A percentile compares a stretch with the other conserved stretches of the same genome.
Conservation (phyloP, 1,140 invertebrate species). For the Pseudachorutes palmiensis region DNA sequence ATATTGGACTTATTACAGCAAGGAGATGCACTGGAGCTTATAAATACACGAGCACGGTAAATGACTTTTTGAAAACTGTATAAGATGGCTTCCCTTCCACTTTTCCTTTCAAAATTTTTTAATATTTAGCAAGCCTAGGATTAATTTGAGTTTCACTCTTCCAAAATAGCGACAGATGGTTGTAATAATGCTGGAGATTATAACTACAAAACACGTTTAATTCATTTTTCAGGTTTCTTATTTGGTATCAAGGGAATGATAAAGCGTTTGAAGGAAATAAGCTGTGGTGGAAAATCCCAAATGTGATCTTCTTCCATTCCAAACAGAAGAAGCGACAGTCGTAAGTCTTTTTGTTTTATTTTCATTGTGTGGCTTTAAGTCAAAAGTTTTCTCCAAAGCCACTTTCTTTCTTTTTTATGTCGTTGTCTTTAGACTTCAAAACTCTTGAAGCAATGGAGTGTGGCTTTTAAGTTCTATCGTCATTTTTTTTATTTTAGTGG, state of each 20-base stretch:
- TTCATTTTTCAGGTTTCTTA: slow-evolving; percentile 27
- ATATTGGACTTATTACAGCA: slow-evolving; percentile 56
- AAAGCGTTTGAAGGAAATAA: slow-evolving; percentile 23
- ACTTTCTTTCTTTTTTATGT: too few species aligned
- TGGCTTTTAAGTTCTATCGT: too few species aligned
- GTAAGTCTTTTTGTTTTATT: slow-evolving; percentile 12
- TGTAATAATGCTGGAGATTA: not conserved
- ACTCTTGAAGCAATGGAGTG: too few species aligned
- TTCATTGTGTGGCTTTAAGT: not conserved
- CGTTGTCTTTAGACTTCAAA: too few species aligned
- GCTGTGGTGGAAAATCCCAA: slow-evolving; percentile 36
- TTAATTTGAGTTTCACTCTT: too few species aligned
- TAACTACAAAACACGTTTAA: too few species aligned
- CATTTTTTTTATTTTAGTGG: too few species aligned
- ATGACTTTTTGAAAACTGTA: not conserved
- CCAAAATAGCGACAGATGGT: not conserved
- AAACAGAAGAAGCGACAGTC: slow-evolving; percentile 19
- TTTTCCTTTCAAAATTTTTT: too few species aligned
- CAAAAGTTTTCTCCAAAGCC: not conserved
- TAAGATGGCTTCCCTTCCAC: too few species aligned
- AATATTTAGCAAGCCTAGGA: too few species aligned
- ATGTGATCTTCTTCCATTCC: slow-evolving; percentile 33
- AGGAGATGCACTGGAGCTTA: slow-evolving; percentile 46
- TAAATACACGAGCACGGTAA: slow-evolving; percentile 35
- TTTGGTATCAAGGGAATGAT: slow-evolving; percentile 33